phyloP scores from a whole-genome alignment of 2,113 vertebrate species.

The Corythoichthys intestinalis region DNA sequence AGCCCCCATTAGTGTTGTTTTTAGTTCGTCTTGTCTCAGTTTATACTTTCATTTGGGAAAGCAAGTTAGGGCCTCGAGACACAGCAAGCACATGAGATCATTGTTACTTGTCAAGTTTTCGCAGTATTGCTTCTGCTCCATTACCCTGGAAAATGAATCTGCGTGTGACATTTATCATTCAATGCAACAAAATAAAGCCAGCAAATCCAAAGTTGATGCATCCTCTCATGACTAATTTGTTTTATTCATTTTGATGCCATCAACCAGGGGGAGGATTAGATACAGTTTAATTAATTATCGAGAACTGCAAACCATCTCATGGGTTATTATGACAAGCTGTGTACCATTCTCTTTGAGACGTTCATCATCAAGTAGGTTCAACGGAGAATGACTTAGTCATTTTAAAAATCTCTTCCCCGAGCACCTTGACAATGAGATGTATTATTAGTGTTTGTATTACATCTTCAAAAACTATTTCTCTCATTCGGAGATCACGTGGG shows the following conservation, averaged over 20 bases:
- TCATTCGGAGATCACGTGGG: too few species aligned
- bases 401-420: too few species aligned
- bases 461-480: neutral
- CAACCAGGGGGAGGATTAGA: neutral
- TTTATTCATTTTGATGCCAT: constrained; percentile 2
- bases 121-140: neutral
- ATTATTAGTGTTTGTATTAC: neutral
- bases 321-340: constrained; percentile 3
- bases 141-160: neutral
- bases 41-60: too few species aligned
- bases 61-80: too few species aligned
- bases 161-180: neutral
- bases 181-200: neutral
- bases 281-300: neutral
- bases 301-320: constrained; percentile 1
- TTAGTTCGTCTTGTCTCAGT: too few species aligned
- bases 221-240: neutral
- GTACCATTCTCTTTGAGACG: neutral
- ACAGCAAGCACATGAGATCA: neutral
- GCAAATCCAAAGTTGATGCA: constrained; percentile 3
- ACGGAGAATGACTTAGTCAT: neutral
- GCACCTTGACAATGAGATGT: neutral
- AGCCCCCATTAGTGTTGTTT: too few species aligned
- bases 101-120: constrained; percentile 5
- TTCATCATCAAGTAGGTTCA: neutral